Evolutionary conservation across 2,797 vertebrate species (phyloP), one percentile per base, ranked within the genome.

Genomic region (Tapirus indicus): DNA sequence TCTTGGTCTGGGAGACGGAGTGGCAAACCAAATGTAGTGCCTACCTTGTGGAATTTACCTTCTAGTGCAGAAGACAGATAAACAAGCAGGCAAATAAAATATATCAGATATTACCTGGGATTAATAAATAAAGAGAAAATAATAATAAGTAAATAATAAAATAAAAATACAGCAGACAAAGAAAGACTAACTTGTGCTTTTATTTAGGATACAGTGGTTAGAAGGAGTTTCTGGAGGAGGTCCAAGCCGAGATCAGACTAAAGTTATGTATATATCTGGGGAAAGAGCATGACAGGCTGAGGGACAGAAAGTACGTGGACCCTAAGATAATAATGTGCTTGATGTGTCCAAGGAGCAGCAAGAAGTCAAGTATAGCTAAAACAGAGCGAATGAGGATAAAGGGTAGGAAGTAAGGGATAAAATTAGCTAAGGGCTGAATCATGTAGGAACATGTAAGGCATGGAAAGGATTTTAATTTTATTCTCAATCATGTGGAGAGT

Each of bases 381-480:
- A 44, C 1, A 44, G 35, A 60, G 54, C 32, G 38, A 52, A 47
- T 56, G 47, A 78, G 25, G 21, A 25, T 7, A 11, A 66, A 64
- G 20, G 6, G 29, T 52, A 75, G 52, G 38, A 92, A 68, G 84
- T 47, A 68, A 85, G 25, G 27, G 49, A 75, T n/a, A 85, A 64
- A 83, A 74, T 64, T 66, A 87, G 69, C 38, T 23, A 27, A 89
- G 6, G 49, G 49, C 49, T 52, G 49, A 52, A 52, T 52, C 49
- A 52, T 52, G 49, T 13, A 52, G 14, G 25, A 54, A 71, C 35
- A 56, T 25, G 35, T 11, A 69, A 74, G 41, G 20, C 35, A 56
- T 12, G 62, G 54, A 86, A 60, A 89, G 35, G 32, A 92, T 66
- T 85, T 92, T 80, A 83, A 88, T 47, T 75, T 74, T 79, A 92